Base-by-base conservation (phyloP, 2,888 invertebrate species). In the Scaptomyza caliginosa region DNA sequence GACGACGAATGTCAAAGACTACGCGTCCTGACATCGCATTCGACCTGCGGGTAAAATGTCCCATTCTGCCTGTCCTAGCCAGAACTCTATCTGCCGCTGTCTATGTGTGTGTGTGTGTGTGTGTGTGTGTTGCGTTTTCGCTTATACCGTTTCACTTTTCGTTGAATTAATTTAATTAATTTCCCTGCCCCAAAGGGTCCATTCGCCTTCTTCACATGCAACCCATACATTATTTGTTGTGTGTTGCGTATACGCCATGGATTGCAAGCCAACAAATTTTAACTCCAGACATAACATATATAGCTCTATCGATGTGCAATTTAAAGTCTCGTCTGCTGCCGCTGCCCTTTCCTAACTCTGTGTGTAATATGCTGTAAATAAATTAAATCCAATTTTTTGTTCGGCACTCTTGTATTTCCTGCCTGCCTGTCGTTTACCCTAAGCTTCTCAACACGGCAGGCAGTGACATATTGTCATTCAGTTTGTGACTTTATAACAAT, bases 81-180 rank as follows among this genome's bases (percentile, higher is more conserved):
- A 60, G 16, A 43, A 46, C 19, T 10, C 19, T 6, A 19, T 10
- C 40, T 49, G 58, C 42, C 51, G 52, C 23, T 39, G 38, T 49
- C 26, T 49, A 42, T 39, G 26, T 58, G 51, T 67, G 23, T 50
- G 45, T 8, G 8, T 55, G 40, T 43, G 56, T 50, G 49, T 17
- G 30, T 43, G 48, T 57, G 39, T 39, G 26, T 48, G 58, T 42
- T 63, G 63, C 67, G 67, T 73, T 76, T 72, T 66, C 65, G 81
- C 74, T 78, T 82, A 75, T 82, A 76, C 74, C 83, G 76, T 81
- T 81, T 83, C 81, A 83, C 83, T 86, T 83, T 83, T 86, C 86
- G 86, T 83, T 86, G 86, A 83, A 84, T 83, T 83, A 86, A 83
- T 83, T 83, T 86, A 83, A 83, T 83, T 83, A 83, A 83, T 83